Base-by-base conservation (phyloP, 2,888 invertebrate species). In the Drosophila ustulata region DNA sequence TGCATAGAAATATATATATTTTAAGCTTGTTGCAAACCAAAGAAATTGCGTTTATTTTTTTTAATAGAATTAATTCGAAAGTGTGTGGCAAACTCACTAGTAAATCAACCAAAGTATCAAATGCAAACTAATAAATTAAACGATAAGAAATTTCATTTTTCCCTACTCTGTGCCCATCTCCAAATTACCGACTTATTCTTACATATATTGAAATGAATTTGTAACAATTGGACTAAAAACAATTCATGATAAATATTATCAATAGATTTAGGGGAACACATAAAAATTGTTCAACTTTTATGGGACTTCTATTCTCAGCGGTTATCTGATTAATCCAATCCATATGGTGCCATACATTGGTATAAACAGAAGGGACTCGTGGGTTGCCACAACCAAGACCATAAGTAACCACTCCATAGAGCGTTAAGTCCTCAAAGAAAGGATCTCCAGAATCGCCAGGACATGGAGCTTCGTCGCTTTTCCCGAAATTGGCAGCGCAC, bases 401-500 rank as follows among this genome's bases (percentile, higher is more conserved):
- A 49, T 67, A 45, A 0, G 61, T 34, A 3, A 45, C 61, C 6
- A 80, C n/a, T 2, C 85, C 80, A 9, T 72, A 79, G 8, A 80
- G 3, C 0, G 57, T 71, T 1, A 5, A 3, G 1, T 49, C 13
- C 0, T 28, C 1, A 4, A 82, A 8, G 5, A 82, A 7, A 0
- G 81, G 81, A 43, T 52, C 32, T 0, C 82, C 82, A 4, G 67
- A 30, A 8, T 82, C 82, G 3, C 82, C 82, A 1, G 7, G 9
- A 26, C 82, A 82, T 2, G 83, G 70, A 23, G 64, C 28, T 8
- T 49, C 41, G n/a, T 66, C 71, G 0, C 0, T 0, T 0, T 6
- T 1, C 3, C 0, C 0, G 5, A 57, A 0, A 7, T 65, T 50
- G 6, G 57, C 41, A 4, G 75, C 83, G 25, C 82, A 82, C 7